phyloP scores from a whole-genome alignment of 2,888 invertebrate genomes.

The Caenorhabditis japonica region DNA sequence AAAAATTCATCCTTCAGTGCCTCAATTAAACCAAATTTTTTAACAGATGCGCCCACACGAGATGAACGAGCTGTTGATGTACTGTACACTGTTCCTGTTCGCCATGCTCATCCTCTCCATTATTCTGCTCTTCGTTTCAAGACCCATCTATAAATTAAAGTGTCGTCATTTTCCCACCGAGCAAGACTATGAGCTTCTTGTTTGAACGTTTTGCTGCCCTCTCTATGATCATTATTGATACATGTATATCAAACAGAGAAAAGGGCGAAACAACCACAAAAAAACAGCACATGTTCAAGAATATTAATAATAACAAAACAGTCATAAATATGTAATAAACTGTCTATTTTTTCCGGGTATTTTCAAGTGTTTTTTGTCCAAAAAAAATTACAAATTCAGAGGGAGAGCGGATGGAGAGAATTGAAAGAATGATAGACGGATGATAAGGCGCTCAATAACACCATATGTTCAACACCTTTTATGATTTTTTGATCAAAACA shows the following conservation, averaged over 20 bases:
- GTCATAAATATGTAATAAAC: too few relatives aligned
- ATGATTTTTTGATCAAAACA: background rate
- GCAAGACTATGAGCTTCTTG: conserved; percentile 55
- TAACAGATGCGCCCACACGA: conserved; percentile 54
- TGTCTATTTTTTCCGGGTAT: background rate
- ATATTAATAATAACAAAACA: too few relatives aligned
- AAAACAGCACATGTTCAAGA: too few relatives aligned
- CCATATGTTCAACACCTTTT: too few relatives aligned
- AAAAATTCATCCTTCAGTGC: too few relatives aligned
- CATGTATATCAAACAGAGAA: too few relatives aligned
- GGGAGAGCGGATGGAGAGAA: too few relatives aligned
- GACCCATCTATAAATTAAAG: conserved; percentile 48
- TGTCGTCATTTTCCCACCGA: conserved; percentile 53
- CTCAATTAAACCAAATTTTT: too few relatives aligned
- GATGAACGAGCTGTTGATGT: conserved; percentile 51
- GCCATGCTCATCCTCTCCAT: conserved; percentile 46
- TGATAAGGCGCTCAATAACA: too few relatives aligned
- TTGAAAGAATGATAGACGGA: too few relatives aligned
- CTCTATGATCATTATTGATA: too few relatives aligned
- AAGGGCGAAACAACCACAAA: too few relatives aligned
- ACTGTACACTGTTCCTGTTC: conserved; percentile 48
- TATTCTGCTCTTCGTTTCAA: conserved; percentile 45
- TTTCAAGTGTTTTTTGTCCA: background rate
- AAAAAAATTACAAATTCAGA: background rate
- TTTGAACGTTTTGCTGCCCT: conserved; percentile 32